Evolutionary conservation across 1,140 invertebrate species (phyloP).

Genomic region (Drosophila fuyamai): DNA sequence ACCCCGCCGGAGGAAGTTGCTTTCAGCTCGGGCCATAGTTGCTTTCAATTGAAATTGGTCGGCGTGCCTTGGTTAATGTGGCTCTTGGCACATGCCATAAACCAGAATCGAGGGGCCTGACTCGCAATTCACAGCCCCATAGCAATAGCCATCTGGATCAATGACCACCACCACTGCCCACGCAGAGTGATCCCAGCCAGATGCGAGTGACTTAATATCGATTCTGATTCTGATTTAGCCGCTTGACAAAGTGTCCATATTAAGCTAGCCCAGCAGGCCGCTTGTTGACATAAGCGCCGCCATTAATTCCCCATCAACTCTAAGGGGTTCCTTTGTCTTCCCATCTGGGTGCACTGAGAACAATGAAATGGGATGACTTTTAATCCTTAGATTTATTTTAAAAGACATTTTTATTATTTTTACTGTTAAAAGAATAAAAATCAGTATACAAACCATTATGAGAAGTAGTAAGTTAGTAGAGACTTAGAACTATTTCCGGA

Average conservation of each 20-base stretch:
- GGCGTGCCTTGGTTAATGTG: conserved; percentile 52
- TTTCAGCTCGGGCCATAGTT: conserved; percentile 32
- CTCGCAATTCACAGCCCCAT: not conserved
- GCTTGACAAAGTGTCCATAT: conserved; percentile 57
- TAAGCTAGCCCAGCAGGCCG: conserved; percentile 59
- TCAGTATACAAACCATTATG: too few species aligned
- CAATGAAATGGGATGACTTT: not conserved
- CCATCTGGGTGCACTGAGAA: not conserved
- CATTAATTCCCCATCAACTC: conserved; percentile 53
- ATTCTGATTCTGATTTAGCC: conserved; percentile 11
- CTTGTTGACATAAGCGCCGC: conserved; percentile 77
- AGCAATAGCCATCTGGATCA: conserved; percentile 13
- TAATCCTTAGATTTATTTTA: not conserved
- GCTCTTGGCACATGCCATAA: conserved; percentile 54
- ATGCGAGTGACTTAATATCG: conserved; percentile 9
- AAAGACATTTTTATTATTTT: not conserved
- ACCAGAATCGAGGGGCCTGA: conserved; percentile 17
- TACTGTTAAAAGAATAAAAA: not conserved
- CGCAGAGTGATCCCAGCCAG: conserved; percentile 26
- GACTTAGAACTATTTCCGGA: too few species aligned
- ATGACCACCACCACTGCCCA: conserved; percentile 62
- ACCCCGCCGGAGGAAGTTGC: conserved; percentile 59
- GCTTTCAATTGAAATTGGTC: conserved; percentile 61
- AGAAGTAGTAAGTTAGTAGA: too few species aligned
- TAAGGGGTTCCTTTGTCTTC: conserved; percentile 24